phyloP scores from a whole-genome alignment of 2,113 vertebrate genomes.

The Ciconia maguari region DNA sequence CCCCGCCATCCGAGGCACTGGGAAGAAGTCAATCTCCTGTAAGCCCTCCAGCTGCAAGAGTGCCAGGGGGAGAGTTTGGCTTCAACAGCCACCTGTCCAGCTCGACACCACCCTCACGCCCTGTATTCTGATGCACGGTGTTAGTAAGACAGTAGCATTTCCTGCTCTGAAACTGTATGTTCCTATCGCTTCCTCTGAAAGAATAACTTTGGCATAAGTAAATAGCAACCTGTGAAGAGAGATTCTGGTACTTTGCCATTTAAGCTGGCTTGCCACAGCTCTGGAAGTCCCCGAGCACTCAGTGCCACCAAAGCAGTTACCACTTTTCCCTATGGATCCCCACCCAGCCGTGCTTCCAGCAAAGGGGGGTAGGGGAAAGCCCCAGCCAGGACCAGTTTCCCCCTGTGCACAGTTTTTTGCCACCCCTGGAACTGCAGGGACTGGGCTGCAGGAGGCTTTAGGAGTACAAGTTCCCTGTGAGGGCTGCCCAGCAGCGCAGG shows the following conservation, averaged over 20 bases:
- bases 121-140: rapidly evolving
- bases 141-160: not conserved
- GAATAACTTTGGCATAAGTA: not conserved
- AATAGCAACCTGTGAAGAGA: not conserved
- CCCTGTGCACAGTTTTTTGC: not conserved
- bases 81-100: rapidly evolving
- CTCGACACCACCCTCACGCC: rapidly evolving
- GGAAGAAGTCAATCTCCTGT: not conserved
- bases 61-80: not conserved
- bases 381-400: rapidly evolving
- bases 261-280: not conserved
- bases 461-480: not conserved
- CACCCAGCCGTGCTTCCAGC: not conserved
- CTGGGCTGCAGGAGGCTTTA: not conserved
- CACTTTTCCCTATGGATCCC: not conserved
- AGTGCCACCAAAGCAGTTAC: rapidly evolving
- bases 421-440: not conserved
- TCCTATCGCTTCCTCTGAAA: not conserved
- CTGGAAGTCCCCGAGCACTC: not conserved
- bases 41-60: constrained; percentile 29
- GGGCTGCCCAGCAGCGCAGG: not conserved
- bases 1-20: constrained; percentile 10
- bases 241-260: not conserved
- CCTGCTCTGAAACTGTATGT: not conserved
- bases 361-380: rapidly evolving